Evolutionary conservation across 2,797 vertebrate genomes (phyloP), one percentile per base, ranked within the genome.

Genomic region (Gymnodraco acuticeps): DNA sequence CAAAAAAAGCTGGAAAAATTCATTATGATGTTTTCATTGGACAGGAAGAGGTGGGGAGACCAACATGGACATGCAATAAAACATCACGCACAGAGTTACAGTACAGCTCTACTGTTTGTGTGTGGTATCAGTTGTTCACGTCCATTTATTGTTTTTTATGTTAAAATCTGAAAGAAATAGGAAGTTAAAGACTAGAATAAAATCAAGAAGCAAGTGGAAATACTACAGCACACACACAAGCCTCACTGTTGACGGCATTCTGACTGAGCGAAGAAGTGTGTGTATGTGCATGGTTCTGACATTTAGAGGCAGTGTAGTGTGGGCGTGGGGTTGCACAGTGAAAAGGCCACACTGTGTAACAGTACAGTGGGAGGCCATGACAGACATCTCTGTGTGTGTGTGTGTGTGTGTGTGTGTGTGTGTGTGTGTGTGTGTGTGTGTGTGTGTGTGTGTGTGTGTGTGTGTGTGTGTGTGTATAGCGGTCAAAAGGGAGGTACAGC

Each of bases 291-390:
- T 27, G 41, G 1, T 4, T 65, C 55, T 92, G 91, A 92, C 90
- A 93, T 92, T 93, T 92, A 78, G 83, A 87, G 75, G 64, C 77
- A 47, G 82, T 54, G 47, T 51, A 61, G 68, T 10, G 80, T 88
- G 72, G 86, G 89, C 76, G 81, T 78, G 65, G 76, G 86, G 86
- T 64, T 74, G 74, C 70, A 14, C 43, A 2, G 82, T 74, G 76
- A 90, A 92, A 90, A 89, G 89, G 88, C 85, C 87, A 86, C 72
- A 66, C 70, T 82, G 88, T 92, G 88, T 89, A 85, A 85, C 81
- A 74, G 64, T 64, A 79, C 85, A 85, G 81, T 48, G 23, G 78
- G 76, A 82, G 75, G 82, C 78, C 82, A 85, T 77, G 79, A 73
- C 65, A 43, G 76, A 87, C 76, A 89, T 83, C 61, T 80, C 81